Conservation (phyloP, 2,113 vertebrate species). For the Pyrgilauda ruficollis region DNA sequence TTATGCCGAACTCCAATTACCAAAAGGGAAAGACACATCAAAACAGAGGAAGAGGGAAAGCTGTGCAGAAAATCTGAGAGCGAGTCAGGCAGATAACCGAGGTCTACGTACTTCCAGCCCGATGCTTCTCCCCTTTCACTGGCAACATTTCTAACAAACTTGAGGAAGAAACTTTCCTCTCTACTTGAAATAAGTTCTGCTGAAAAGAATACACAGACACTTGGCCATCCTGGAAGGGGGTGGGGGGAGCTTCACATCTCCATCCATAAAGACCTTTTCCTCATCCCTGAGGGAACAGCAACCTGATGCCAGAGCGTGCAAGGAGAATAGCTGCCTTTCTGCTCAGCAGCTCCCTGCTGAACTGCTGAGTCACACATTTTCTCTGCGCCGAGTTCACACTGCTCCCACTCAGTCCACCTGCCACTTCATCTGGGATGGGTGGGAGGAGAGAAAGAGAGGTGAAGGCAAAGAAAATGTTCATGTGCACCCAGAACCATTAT, state of each 20-base stretch:
- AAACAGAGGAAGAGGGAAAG: neutral
- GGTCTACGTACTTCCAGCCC: rapidly evolving
- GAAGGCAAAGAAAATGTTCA: slow-evolving; percentile 38
- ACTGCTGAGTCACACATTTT: slow-evolving; percentile 63
- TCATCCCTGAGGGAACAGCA: neutral
- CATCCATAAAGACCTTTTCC: neutral
- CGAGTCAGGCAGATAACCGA: rapidly evolving
- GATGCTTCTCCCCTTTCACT: neutral
- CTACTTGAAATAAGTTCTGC: neutral
- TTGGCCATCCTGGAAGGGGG: neutral
- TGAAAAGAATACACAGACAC: neutral
- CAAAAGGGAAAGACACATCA: neutral
- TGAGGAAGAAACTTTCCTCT: neutral
- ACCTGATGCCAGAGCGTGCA: neutral
- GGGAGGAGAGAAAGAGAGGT: slow-evolving; percentile 45
- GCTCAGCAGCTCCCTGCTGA: slow-evolving; percentile 43
- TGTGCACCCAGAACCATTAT: neutral
- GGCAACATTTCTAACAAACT: neutral
- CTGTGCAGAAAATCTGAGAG: neutral
- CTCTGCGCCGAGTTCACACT: slow-evolving; percentile 52
- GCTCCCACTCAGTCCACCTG: slow-evolving; percentile 71
- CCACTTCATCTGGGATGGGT: slow-evolving; percentile 60
- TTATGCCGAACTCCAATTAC: neutral
- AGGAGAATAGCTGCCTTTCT: slow-evolving; percentile 15
- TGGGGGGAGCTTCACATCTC: neutral